Evolutionary conservation across 2,888 invertebrate species (phyloP).

Genomic region (Mimachlamys varia): DNA sequence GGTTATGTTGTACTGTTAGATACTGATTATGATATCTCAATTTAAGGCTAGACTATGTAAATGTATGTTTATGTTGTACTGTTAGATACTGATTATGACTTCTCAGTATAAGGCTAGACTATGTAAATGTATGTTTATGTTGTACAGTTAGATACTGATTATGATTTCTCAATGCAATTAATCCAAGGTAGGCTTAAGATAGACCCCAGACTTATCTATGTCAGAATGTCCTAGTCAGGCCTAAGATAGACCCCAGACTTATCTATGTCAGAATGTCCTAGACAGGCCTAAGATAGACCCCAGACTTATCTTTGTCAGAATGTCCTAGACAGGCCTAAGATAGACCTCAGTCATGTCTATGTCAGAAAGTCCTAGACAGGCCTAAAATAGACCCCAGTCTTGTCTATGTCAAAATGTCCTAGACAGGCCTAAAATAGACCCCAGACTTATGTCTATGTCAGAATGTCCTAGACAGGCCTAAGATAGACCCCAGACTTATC

Average conservation of each 20-base stretch:
- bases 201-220: background rate
- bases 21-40: background rate
- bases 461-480: too few relatives aligned
- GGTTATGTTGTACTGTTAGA: background rate
- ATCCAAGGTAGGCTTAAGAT: too few relatives aligned
- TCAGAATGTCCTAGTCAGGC: background rate
- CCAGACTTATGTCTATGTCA: background rate
- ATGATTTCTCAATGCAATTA: background rate
- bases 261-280: background rate
- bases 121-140: background rate
- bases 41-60: background rate
- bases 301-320: background rate
- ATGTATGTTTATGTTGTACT: background rate
- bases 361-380: background rate
- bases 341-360: background rate
- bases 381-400: background rate
- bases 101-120: background rate
- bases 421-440: too few relatives aligned
- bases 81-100: background rate
- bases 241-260: background rate
- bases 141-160: background rate
- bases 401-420: too few relatives aligned
- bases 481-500: background rate
- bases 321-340: background rate
- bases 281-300: background rate